Evolutionary conservation across 2,797 vertebrate genomes (phyloP).

Genomic region (Sebastes iracundus): DNA sequence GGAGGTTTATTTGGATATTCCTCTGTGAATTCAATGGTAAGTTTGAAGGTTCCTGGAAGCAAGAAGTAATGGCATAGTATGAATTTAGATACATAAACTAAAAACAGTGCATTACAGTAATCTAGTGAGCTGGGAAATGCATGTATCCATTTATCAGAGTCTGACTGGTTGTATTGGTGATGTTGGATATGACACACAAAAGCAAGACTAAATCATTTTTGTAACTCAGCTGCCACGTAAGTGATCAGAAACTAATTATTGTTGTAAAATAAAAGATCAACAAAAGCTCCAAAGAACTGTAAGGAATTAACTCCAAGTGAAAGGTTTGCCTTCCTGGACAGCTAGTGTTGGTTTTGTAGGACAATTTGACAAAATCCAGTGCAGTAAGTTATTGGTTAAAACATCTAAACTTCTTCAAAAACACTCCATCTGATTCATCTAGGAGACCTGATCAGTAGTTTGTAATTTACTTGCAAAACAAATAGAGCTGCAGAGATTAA

Average conservation of each 20-base stretch:
- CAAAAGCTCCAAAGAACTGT: neutral
- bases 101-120: neutral
- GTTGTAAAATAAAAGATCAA: neutral
- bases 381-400: neutral
- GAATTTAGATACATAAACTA: neutral
- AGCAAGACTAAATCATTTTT: neutral
- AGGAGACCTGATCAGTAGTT: neutral
- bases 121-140: neutral
- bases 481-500: no score
- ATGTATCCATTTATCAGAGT: neutral
- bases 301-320: neutral
- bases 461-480: neutral
- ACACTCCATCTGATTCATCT: neutral
- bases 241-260: neutral
- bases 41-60: conserved; percentile 95
- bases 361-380: neutral
- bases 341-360: neutral
- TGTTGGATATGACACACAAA: neutral
- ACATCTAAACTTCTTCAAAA: neutral
- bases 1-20: conserved; percentile 99
- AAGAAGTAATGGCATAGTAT: conserved; percentile 18
- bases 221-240: neutral
- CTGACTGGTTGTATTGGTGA: neutral
- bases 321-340: neutral
- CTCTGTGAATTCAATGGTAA: conserved; percentile 99